Conservation (phyloP, 2,797 vertebrate genomes). For the Petrocephalus sullivani region DNA sequence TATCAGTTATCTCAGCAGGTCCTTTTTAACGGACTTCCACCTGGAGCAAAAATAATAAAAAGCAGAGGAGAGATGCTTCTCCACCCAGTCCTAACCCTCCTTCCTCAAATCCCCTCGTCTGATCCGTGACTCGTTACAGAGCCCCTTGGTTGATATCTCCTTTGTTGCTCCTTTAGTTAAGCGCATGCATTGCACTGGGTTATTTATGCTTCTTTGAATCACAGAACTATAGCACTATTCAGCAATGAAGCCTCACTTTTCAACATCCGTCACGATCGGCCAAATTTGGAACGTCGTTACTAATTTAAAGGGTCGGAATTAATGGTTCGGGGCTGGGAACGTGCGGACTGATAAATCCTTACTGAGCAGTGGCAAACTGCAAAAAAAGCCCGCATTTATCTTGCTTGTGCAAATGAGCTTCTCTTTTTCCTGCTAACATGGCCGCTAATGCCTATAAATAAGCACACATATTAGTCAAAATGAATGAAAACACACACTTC, state of each 20-base stretch:
- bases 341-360: constrained; percentile 40
- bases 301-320: constrained; percentile 15
- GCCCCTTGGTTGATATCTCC: background rate
- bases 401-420: constrained; percentile 23
- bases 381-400: constrained; percentile 36
- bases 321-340: constrained; percentile 7
- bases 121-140: background rate
- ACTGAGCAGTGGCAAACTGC: constrained; percentile 40
- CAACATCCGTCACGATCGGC: constrained; percentile 9
- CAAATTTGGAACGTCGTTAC: constrained; percentile 25
- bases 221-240: constrained; percentile 17
- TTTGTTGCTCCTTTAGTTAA: background rate
- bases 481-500: background rate
- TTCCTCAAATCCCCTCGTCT: background rate
- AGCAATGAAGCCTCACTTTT: constrained; percentile 21
- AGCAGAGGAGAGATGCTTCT: background rate
- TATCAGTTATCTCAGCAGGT: background rate
- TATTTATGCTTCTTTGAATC: constrained; percentile 23
- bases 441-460: background rate
- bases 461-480: background rate
- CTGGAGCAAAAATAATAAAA: background rate
- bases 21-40: background rate
- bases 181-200: background rate
- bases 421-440: too few relatives aligned
- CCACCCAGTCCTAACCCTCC: background rate